A percentile compares a stretch with the other conserved stretches of the same genome.
phyloP scores from a whole-genome alignment of 2,797 vertebrate genomes.

The Epinephelus malabaricus region DNA sequence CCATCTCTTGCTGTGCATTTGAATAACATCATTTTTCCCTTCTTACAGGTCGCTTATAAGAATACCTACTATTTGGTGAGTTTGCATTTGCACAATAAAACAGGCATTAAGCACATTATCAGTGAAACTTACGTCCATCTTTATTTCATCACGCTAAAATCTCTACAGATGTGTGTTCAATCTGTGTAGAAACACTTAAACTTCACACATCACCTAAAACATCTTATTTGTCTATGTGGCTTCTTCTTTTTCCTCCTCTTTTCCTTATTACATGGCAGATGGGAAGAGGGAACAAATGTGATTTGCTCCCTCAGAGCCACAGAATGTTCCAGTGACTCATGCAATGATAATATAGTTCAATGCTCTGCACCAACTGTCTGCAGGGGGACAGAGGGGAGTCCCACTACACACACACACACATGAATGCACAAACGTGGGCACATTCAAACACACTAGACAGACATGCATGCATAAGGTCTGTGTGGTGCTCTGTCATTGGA shows the following conservation, averaged over 20 bases:
- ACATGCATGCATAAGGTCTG: neutral
- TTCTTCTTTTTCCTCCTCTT: neutral
- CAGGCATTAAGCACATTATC: neutral
- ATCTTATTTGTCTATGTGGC: neutral
- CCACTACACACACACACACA: slow-evolving; percentile 16
- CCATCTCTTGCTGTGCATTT: too few relatives aligned
- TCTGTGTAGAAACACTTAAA: neutral
- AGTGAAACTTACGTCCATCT: neutral
- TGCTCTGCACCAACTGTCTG: slow-evolving; percentile 60
- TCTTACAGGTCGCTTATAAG: too few relatives aligned
- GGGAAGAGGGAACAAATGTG: slow-evolving; percentile 64
- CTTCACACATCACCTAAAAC: neutral
- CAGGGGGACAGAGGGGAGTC: slow-evolving; percentile 30
- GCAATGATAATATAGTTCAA: slow-evolving; percentile 63
- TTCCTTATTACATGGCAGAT: slow-evolving; percentile 59
- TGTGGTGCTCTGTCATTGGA: neutral
- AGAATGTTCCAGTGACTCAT: slow-evolving; percentile 73
- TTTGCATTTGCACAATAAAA: too few relatives aligned
- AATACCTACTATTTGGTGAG: too few relatives aligned
- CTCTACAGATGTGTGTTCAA: neutral
- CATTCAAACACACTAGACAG: slow-evolving; percentile 6
- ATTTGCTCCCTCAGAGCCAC: slow-evolving; percentile 53
- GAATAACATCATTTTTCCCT: too few relatives aligned
- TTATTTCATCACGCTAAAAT: neutral
- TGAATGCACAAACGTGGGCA: neutral